Evolutionary conservation across 2,888 invertebrate species (phyloP).

Genomic region (Parnassius glacialis): DNA sequence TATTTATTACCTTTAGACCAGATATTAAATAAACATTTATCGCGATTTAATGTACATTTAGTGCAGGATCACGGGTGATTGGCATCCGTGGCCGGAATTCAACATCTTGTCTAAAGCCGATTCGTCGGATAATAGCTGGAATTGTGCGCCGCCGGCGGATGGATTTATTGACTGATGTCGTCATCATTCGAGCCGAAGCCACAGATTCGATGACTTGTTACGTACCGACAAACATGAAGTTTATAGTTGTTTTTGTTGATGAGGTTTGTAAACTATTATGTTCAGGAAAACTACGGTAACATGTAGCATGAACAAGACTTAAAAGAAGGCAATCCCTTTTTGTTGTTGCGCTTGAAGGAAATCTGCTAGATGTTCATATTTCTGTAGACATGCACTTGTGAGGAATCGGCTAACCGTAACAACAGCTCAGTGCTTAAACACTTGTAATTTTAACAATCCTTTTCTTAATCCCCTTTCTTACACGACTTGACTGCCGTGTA

Average conservation of each 20-base stretch:
- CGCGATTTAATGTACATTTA: conserved; percentile 19
- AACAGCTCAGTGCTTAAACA: too few relatives aligned
- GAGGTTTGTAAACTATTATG: too few relatives aligned
- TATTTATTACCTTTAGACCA: conserved; percentile 2
- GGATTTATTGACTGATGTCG: conserved; percentile 42
- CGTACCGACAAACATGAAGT: conserved; percentile 1
- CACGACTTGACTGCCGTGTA: too few relatives aligned
- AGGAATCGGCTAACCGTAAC: too few relatives aligned
- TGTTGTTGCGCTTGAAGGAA: too few relatives aligned
- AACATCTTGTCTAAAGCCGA: conserved; percentile 46
- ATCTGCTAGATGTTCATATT: too few relatives aligned
- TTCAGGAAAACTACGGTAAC: too few relatives aligned
- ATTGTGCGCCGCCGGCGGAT: conserved; percentile 38
- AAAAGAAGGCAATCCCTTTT: too few relatives aligned
- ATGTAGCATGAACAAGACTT: too few relatives aligned
- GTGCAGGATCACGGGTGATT: conserved; percentile 31
- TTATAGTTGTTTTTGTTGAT: too few relatives aligned
- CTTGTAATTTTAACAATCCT: background rate
- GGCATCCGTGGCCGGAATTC: conserved; percentile 51
- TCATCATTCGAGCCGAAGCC: conserved; percentile 26
- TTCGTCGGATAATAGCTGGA: conserved; percentile 46
- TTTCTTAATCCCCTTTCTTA: too few relatives aligned
- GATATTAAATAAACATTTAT: conserved; percentile 6
- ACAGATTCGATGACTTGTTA: conserved; percentile 26
- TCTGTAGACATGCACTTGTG: too few relatives aligned